A percentile compares a stretch with the other conserved stretches of the same genome.
Conservation (phyloP, 2,888 invertebrate genomes). For the Caenorhabditis zanzibari region DNA sequence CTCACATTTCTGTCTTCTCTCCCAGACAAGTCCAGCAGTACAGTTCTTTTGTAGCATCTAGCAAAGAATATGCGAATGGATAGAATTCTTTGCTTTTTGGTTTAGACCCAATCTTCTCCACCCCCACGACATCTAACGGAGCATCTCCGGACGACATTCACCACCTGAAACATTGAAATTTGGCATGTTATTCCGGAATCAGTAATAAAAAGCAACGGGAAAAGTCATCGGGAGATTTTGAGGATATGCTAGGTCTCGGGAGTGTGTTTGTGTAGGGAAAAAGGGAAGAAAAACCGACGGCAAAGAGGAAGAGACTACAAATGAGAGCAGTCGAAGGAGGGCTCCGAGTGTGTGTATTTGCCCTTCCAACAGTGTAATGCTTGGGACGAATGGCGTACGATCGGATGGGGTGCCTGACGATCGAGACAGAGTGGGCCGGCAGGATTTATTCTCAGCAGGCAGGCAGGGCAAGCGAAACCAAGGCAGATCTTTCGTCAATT, state of each 20-base stretch:
- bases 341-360: slow-evolving; percentile 58
- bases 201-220: slow-evolving; percentile 40
- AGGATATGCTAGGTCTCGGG: slow-evolving; percentile 56
- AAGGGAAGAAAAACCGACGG: slow-evolving; percentile 53
- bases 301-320: slow-evolving; percentile 49
- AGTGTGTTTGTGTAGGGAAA: slow-evolving; percentile 58
- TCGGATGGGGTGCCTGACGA: slow-evolving; percentile 33
- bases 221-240: slow-evolving; percentile 34
- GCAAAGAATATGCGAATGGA: slow-evolving; percentile 83
- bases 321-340: slow-evolving; percentile 56
- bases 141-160: slow-evolving; percentile 61
- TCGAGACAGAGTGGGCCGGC: slow-evolving; percentile 13
- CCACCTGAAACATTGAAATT: not conserved
- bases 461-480: not conserved
- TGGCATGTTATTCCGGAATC: not conserved
- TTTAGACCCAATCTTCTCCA: slow-evolving; percentile 66
- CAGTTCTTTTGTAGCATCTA: slow-evolving; percentile 46
- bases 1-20: slow-evolving; percentile 67
- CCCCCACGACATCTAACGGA: slow-evolving; percentile 62
- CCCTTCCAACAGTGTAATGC: slow-evolving; percentile 66
- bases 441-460: slow-evolving; percentile 33
- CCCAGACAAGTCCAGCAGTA: slow-evolving; percentile 83
- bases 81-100: slow-evolving; percentile 77
- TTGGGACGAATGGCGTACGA: slow-evolving; percentile 55
- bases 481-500: slow-evolving; percentile 40